phyloP scores from a whole-genome alignment of 2,888 invertebrate genomes.

The Melanostoma mellinum region DNA sequence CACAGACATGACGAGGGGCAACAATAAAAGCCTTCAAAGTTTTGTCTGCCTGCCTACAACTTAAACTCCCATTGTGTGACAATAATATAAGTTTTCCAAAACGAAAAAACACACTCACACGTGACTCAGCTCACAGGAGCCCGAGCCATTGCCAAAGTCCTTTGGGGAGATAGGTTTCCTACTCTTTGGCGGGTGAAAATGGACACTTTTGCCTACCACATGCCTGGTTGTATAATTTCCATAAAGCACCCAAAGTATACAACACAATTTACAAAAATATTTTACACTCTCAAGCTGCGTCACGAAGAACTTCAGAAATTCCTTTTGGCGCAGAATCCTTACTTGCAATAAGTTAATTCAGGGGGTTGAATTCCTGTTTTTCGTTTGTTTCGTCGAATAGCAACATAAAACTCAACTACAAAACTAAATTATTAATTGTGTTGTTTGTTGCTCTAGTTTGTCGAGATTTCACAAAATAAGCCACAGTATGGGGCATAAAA shows the following conservation, averaged over 20 bases:
- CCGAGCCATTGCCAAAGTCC: conserved; percentile 58
- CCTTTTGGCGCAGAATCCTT: conserved; percentile 62
- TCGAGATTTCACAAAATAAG: not conserved
- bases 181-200: conserved; percentile 31
- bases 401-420: conserved; percentile 46
- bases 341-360: conserved; percentile 21
- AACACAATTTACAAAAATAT: conserved; percentile 45
- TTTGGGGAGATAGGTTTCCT: conserved; percentile 36
- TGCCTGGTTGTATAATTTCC: conserved; percentile 47
- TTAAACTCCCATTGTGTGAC: conserved; percentile 43
- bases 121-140: conserved; percentile 60
- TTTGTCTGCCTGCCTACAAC: conserved; percentile 21
- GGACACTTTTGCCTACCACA: conserved; percentile 14
- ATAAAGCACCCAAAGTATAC: conserved; percentile 28
- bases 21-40: conserved; percentile 54
- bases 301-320: conserved; percentile 45
- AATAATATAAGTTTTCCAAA: conserved; percentile 38
- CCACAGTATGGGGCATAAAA: conserved; percentile 23
- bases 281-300: conserved; percentile 49
- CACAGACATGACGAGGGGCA: conserved; percentile 62
- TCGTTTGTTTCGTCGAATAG: conserved; percentile 32
- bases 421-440: conserved; percentile 58
- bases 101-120: conserved; percentile 44
- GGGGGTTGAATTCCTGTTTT: conserved; percentile 39
- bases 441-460: conserved; percentile 42